Evolutionary conservation across 2,888 invertebrate species (phyloP).

Genomic region (Drosophila flavopinicola): DNA sequence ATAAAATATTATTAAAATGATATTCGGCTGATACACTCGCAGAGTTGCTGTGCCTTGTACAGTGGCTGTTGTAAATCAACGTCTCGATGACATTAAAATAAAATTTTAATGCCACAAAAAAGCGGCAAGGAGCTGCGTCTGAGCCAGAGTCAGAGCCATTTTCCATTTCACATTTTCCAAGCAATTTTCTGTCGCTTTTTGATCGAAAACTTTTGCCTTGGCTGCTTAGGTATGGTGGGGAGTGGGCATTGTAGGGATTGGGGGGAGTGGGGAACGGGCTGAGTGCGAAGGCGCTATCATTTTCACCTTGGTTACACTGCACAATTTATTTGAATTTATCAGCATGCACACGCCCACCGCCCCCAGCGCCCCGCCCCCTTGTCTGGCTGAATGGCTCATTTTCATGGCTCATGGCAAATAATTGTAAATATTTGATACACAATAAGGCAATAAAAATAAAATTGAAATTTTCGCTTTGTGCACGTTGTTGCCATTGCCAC

Average conservation of each 20-base stretch:
- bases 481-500: too few relatives aligned
- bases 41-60: slow-evolving; percentile 2
- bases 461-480: slow-evolving; percentile 80
- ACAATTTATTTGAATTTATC: slow-evolving; percentile 81
- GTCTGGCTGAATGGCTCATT: slow-evolving; percentile 65
- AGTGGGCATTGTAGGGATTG: slow-evolving; percentile 1
- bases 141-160: slow-evolving; percentile 25
- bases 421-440: slow-evolving; percentile 83
- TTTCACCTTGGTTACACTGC: slow-evolving; percentile 82
- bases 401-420: slow-evolving; percentile 78
- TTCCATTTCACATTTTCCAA: slow-evolving; percentile 43
- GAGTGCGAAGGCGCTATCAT: slow-evolving; percentile 57
- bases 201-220: slow-evolving; percentile 72
- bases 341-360: slow-evolving; percentile 43
- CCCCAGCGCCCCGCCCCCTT: neutral
- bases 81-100: slow-evolving; percentile 84
- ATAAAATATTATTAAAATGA: slow-evolving; percentile 84
- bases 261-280: neutral
- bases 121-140: slow-evolving; percentile 34
- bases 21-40: slow-evolving; percentile 52
- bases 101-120: slow-evolving; percentile 80
- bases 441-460: slow-evolving; percentile 82
- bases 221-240: slow-evolving; percentile 24
- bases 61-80: slow-evolving; percentile 80
- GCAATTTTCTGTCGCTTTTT: slow-evolving; percentile 58